Evolutionary conservation across 2,888 invertebrate species (phyloP).

Genomic region (Diarsia brunnea): DNA sequence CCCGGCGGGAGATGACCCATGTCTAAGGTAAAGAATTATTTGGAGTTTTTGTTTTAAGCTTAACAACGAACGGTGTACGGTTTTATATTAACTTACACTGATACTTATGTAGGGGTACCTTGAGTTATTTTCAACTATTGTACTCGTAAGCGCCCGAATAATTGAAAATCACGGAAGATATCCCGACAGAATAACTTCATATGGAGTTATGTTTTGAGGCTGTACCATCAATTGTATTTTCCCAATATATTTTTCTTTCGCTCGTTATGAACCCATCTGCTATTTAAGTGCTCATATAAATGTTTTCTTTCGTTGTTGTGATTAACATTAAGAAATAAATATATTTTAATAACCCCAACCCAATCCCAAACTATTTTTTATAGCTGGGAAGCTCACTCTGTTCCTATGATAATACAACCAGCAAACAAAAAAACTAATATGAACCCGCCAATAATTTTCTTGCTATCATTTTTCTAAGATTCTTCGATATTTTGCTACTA

Average conservation of each 20-base stretch:
- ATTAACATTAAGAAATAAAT: background rate
- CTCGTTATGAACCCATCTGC: background rate
- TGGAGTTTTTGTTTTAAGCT: no score
- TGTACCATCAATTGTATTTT: background rate
- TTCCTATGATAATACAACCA: background rate
- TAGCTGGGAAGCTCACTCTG: background rate
- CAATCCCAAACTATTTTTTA: no score
- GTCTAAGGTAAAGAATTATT: no score
- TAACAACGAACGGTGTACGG: no score
- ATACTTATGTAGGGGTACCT: no score
- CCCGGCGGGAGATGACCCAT: no score
- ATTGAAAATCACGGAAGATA: no score
- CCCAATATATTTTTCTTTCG: no score
- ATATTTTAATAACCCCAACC: background rate
- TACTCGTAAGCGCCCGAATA: no score
- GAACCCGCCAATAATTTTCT: background rate
- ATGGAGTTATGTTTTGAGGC: background rate
- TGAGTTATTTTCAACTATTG: no score
- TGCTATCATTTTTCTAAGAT: conserved; percentile 3
- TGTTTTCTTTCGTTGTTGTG: background rate
- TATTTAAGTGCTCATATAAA: background rate
- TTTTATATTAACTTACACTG: no score
- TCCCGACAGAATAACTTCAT: no score
- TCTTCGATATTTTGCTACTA: background rate
- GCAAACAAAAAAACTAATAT: background rate